A percentile compares a stretch with the other conserved stretches of the same genome.
These are phyloP conservation scores for Melanotaenia duboulayi DNA, from an alignment of 2,113 vertebrate genomes.

Conservation along the genomic window DNA sequence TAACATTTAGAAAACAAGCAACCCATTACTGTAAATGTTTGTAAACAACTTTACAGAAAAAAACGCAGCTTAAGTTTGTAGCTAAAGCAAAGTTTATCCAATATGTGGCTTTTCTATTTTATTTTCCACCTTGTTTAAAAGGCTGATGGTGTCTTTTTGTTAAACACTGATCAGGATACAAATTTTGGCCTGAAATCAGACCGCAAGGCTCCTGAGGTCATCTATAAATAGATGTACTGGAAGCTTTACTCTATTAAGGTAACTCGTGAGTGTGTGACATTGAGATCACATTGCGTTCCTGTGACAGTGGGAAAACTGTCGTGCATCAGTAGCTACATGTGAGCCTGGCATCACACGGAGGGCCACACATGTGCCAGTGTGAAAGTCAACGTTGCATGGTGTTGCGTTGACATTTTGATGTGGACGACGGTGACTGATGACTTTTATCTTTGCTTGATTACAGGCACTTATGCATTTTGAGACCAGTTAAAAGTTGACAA, in stretches of 20 bases:
- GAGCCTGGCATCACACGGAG: slow-evolving; percentile 7
- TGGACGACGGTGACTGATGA: too few species aligned
- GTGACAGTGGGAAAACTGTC: slow-evolving; percentile 82
- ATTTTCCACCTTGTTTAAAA: background rate
- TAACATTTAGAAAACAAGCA: too few species aligned
- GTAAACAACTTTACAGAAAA: too few species aligned
- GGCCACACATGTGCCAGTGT: background rate
- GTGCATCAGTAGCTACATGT: slow-evolving; percentile 41
- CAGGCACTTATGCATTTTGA: too few species aligned
- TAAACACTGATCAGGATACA: background rate
- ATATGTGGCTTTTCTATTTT: too few species aligned
- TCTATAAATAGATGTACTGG: slow-evolving; percentile 66
- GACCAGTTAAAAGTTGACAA: too few species aligned
- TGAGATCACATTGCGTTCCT: slow-evolving; percentile 85
- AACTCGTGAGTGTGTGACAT: slow-evolving; percentile 63
- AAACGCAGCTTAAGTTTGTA: too few species aligned
- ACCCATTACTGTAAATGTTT: too few species aligned
- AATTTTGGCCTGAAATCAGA: background rate
- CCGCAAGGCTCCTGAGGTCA: slow-evolving; percentile 28
- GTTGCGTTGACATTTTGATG: background rate
- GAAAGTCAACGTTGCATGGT: slow-evolving; percentile 12
- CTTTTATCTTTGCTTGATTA: too few species aligned
- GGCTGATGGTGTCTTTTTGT: background rate
- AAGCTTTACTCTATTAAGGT: slow-evolving; percentile 26
- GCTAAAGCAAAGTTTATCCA: too few species aligned